These are phyloP conservation scores for Drosophila mayaguana DNA, from an alignment of 2,888 invertebrate species.

Conservation along the genomic window DNA sequence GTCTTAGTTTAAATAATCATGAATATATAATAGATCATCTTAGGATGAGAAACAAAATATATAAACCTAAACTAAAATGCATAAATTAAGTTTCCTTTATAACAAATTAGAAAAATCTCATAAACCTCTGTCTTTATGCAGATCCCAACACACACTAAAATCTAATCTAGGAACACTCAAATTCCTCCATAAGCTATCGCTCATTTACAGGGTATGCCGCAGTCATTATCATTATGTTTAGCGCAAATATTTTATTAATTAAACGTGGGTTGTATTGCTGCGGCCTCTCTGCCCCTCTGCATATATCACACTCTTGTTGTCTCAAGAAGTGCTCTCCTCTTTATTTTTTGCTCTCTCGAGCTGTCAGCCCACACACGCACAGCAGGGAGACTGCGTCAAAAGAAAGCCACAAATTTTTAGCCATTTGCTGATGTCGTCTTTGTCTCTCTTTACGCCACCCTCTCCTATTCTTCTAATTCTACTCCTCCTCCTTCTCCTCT, in stretches of 20 bases:
- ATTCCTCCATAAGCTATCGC: no score
- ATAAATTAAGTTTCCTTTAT: no score
- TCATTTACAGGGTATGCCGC: slow-evolving; percentile 26
- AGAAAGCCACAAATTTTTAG: slow-evolving; percentile 69
- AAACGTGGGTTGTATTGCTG: slow-evolving; percentile 48
- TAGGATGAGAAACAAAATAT: no score
- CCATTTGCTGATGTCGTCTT: slow-evolving; percentile 65
- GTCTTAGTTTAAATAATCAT: no score
- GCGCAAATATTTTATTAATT: slow-evolving; percentile 44
- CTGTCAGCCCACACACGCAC: slow-evolving; percentile 35
- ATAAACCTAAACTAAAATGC: no score
- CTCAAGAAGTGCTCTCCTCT: slow-evolving; percentile 19
- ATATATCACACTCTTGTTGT: slow-evolving; percentile 7
- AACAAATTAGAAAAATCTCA: no score
- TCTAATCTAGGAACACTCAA: no score
- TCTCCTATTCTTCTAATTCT: background rate
- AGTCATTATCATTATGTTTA: background rate
- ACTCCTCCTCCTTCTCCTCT: background rate
- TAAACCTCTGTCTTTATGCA: no score
- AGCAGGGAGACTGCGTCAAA: slow-evolving; percentile 53
- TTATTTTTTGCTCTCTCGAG: background rate
- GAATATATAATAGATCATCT: no score
- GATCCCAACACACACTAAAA: no score
- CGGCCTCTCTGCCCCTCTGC: background rate
- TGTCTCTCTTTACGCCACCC: slow-evolving; percentile 21